A percentile compares a stretch with the other conserved stretches of the same genome.
Evolutionary conservation across 2,797 vertebrate genomes (phyloP).

Genomic region (Lagodon rhomboides): DNA sequence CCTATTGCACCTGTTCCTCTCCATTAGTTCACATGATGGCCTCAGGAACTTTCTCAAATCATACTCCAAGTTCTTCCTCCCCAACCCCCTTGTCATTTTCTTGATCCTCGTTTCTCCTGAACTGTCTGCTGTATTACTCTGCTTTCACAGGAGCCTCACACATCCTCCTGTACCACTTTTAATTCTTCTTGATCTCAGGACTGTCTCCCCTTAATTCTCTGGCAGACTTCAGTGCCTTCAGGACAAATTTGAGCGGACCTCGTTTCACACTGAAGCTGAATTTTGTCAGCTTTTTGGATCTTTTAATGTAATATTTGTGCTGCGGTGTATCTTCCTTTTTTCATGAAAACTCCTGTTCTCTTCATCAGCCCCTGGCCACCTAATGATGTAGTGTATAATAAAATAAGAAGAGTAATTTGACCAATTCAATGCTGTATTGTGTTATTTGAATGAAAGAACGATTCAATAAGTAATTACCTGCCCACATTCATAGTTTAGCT

Average conservation of each 20-base stretch:
- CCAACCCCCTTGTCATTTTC: conserved; percentile 51
- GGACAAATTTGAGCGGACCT: conserved; percentile 49
- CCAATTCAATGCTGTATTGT: neutral
- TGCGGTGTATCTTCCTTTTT: conserved; percentile 37
- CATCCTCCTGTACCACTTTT: conserved; percentile 56
- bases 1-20: conserved; percentile 47
- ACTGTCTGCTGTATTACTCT: conserved; percentile 42
- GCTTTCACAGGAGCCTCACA: conserved; percentile 53
- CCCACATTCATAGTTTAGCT: too few relatives aligned
- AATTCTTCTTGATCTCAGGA: conserved; percentile 70
- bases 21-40: conserved; percentile 61
- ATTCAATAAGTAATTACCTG: too few relatives aligned
- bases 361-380: conserved; percentile 7
- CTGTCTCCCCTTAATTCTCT: conserved; percentile 58
- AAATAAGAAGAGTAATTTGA: conserved; percentile 25
- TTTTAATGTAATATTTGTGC: conserved; percentile 73
- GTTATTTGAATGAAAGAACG: neutral
- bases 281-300: conserved; percentile 55
- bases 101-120: conserved; percentile 33
- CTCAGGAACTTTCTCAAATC: conserved; percentile 63
- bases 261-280: conserved; percentile 37
- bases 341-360: conserved; percentile 45
- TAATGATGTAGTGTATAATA: conserved; percentile 18
- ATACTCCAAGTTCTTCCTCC: conserved; percentile 32
- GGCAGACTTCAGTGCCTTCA: conserved; percentile 59